These are phyloP conservation scores for Trachurus trachurus DNA, from an alignment of 2,797 vertebrate species.

Conservation along the genomic window DNA sequence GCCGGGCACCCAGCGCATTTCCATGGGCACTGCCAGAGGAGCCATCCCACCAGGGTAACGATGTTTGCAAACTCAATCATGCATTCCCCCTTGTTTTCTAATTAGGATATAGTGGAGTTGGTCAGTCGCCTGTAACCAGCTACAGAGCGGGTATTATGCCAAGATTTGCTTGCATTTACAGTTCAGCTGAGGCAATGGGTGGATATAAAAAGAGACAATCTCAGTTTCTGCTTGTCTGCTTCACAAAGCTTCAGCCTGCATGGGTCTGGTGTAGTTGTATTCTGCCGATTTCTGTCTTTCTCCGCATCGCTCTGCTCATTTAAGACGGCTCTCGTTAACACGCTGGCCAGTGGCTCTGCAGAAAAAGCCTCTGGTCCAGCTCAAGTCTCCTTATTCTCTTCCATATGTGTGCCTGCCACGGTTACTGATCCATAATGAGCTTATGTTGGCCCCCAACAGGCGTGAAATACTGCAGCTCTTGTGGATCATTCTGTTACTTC, in stretches of 20 bases:
- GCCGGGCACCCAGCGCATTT: constrained; percentile 90
- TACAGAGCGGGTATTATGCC: constrained; percentile 2
- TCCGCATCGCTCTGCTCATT: constrained; percentile 53
- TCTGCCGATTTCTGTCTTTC: constrained; percentile 25
- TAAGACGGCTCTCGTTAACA: constrained; percentile 52
- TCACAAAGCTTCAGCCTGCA: constrained; percentile 43
- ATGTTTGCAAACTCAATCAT: constrained; percentile 33
- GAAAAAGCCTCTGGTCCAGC: constrained; percentile 37
- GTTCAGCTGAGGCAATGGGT: constrained; percentile 32
- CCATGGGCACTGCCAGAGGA: constrained; percentile 87
- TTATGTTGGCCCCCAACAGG: constrained; percentile 72
- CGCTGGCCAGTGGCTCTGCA: constrained; percentile 63
- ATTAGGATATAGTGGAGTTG: constrained; percentile 22
- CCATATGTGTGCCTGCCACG: constrained; percentile 49
- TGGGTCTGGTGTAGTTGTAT: constrained; percentile 41
- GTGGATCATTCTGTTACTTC: constrained; percentile 56
- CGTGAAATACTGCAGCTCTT: constrained; percentile 68
- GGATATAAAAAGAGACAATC: constrained; percentile 50
- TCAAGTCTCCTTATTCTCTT: constrained; percentile 35
- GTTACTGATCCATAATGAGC: constrained; percentile 71
- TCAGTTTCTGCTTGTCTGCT: constrained; percentile 46
- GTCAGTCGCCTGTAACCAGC: constrained; percentile 24
- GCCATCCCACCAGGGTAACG: constrained; percentile 93
- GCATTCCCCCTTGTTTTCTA: constrained; percentile 23
- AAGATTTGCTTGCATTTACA: constrained; percentile 43